Percentiles rank a stretch among this genome's conserved stretches.
Evolutionary conservation across 1,140 invertebrate genomes (phyloP).

Genomic region (Zeugodacus cucurbitae): DNA sequence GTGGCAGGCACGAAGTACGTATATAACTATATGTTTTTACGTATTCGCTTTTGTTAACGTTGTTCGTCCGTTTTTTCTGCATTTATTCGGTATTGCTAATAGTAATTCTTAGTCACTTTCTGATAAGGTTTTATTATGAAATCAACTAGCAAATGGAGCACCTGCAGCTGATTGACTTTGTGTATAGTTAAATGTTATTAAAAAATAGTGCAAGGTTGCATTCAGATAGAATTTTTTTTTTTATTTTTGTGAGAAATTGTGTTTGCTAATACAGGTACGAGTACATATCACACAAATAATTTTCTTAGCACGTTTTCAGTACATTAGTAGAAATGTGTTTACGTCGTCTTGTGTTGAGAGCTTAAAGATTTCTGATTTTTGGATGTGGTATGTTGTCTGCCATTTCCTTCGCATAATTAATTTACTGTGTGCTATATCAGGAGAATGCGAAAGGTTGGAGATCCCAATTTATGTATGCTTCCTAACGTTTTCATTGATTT

Average conservation of each 20-base stretch:
- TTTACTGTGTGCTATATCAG: too few relatives aligned
- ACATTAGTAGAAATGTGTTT: too few relatives aligned
- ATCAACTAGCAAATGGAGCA: not conserved
- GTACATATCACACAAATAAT: not conserved
- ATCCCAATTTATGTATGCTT: too few relatives aligned
- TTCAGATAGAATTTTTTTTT: not conserved
- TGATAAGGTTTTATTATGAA: not conserved
- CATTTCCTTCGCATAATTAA: too few relatives aligned
- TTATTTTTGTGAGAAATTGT: not conserved
- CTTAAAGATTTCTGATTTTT: too few relatives aligned
- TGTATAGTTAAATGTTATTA: not conserved
- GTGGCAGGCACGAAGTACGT: not conserved
- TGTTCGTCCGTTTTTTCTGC: not conserved
- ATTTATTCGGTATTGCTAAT: not conserved
- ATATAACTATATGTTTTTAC: not conserved
- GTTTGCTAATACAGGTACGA: not conserved
- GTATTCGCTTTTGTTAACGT: not conserved
- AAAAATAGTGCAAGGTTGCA: conserved; percentile 8
- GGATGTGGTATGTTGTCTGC: too few relatives aligned
- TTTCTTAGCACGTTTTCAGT: too few relatives aligned
- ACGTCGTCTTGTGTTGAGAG: too few relatives aligned
- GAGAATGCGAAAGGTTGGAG: too few relatives aligned
- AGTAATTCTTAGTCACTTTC: not conserved
- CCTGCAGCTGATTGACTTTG: not conserved
- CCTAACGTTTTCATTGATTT: too few relatives aligned